These are phyloP conservation scores for Patiria miniata DNA, from an alignment of 35 echinoderm and acorn worm species.

Conservation along the genomic window DNA sequence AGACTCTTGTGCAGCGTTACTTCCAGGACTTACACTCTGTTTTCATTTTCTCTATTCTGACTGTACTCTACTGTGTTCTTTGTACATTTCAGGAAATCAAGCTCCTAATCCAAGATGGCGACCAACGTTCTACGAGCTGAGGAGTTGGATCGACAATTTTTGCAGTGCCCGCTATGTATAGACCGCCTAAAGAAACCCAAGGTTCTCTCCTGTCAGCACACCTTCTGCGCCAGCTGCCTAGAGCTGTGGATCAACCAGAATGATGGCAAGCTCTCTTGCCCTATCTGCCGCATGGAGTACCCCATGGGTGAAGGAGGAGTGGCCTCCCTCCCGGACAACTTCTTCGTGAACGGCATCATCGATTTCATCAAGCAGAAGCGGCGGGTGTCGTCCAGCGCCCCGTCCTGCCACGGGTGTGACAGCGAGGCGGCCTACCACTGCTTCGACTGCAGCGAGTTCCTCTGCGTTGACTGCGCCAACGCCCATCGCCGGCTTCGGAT, in stretches of 20 bases:
- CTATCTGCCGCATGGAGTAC: conserved; percentile 90
- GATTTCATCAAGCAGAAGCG: conserved; percentile 93
- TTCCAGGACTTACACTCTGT: no score
- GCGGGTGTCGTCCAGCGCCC: conserved; percentile 47
- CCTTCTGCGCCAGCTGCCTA: conserved; percentile 87
- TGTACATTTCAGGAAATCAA: no score
- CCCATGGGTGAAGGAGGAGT: conserved; percentile 66
- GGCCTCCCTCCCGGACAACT: conserved; percentile 83
- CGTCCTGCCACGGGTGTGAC: conserved; percentile 76
- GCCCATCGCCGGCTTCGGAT: conserved; percentile 81
- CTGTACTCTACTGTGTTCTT: no score
- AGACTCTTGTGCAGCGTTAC: no score
- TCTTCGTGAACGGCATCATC: conserved; percentile 98
- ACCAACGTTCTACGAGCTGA: conserved; percentile 61
- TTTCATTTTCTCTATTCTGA: no score
- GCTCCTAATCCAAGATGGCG: conserved; percentile 35
- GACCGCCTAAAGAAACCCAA: conserved; percentile 92
- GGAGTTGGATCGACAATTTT: conserved; percentile 83
- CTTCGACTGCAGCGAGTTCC: conserved; percentile 77
- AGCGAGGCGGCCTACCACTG: conserved; percentile 83
- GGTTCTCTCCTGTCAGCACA: conserved; percentile 88
- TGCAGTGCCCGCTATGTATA: conserved; percentile 93
- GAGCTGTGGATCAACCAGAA: conserved; percentile 84
- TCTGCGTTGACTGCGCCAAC: conserved; percentile 85
- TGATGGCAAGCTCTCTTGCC: conserved; percentile 71